phyloP scores from a whole-genome alignment of 2,888 invertebrate species.

The Oligia fasciuncula region DNA sequence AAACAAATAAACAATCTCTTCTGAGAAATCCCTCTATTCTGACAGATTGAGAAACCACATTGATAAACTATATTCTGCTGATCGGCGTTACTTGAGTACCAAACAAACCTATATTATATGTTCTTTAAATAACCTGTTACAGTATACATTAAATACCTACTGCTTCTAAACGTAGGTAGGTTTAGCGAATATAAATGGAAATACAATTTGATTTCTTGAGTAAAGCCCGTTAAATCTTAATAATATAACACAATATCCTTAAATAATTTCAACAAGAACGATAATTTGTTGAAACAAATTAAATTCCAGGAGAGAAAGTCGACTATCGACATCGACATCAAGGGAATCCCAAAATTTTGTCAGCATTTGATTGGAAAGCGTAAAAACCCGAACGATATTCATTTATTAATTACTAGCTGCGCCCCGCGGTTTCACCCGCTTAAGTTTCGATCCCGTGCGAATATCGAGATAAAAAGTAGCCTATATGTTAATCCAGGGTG shows the following conservation, averaged over 20 bases:
- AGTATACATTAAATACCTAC: neutral
- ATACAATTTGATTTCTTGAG: slow-evolving; percentile 9
- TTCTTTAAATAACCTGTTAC: slow-evolving; percentile 5
- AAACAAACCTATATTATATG: neutral
- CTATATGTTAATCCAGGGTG: no score
- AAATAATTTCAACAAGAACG: neutral
- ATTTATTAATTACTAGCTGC: neutral
- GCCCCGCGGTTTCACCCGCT: no score
- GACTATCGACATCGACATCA: neutral
- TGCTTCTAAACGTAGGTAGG: neutral
- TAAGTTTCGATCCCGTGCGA: no score
- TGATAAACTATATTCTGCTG: neutral
- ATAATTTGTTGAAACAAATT: neutral
- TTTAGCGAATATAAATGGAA: slow-evolving; percentile 4
- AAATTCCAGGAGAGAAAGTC: neutral
- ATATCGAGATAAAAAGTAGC: no score
- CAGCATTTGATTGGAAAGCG: neutral
- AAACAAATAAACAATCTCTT: neutral
- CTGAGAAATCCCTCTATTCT: neutral
- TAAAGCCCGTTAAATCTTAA: neutral
- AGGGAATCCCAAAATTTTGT: slow-evolving; percentile 3
- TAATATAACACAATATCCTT: neutral
- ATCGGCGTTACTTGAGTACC: neutral
- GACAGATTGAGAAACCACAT: neutral
- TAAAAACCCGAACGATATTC: neutral